These are phyloP conservation scores for Dendropsophus ebraccatus DNA, from an alignment of 2,113 vertebrate genomes.

Conservation along the genomic window DNA sequence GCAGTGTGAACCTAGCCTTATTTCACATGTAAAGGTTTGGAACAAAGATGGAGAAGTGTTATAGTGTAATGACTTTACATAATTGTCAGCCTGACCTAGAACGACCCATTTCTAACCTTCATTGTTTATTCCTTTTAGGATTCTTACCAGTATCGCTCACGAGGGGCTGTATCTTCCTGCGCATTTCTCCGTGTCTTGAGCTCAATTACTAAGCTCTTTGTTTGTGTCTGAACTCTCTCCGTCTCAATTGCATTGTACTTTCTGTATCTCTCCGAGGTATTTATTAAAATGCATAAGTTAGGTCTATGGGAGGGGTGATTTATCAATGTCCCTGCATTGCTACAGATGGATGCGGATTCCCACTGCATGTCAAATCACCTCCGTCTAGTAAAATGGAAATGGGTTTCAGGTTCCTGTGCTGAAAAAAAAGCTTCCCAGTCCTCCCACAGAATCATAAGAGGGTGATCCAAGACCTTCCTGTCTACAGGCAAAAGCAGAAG, in stretches of 20 bases:
- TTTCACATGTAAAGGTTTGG: too few species aligned
- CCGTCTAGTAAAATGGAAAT: neutral
- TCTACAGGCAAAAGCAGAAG: neutral
- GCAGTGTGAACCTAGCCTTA: too few species aligned
- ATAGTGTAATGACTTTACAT: neutral
- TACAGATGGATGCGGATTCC: slow-evolving; percentile 5
- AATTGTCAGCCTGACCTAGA: neutral
- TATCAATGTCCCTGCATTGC: neutral
- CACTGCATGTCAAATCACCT: neutral
- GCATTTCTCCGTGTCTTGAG: neutral
- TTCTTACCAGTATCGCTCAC: neutral
- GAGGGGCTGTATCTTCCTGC: neutral
- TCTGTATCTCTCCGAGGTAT: neutral
- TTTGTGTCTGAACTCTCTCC: slow-evolving; percentile 16
- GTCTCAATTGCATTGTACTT: neutral
- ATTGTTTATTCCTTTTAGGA: neutral
- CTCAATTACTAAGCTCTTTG: slow-evolving; percentile 16
- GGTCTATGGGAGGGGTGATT: neutral
- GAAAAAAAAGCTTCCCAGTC: neutral
- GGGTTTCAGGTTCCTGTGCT: neutral
- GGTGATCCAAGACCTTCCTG: neutral
- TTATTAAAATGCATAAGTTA: slow-evolving; percentile 11
- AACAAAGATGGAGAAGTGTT: too few species aligned
- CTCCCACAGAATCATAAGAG: neutral
- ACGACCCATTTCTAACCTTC: neutral